Percentiles rank a stretch among this genome's conserved stretches.
phyloP scores from a whole-genome alignment of 1,140 invertebrate species.

The Ladona fulva region DNA sequence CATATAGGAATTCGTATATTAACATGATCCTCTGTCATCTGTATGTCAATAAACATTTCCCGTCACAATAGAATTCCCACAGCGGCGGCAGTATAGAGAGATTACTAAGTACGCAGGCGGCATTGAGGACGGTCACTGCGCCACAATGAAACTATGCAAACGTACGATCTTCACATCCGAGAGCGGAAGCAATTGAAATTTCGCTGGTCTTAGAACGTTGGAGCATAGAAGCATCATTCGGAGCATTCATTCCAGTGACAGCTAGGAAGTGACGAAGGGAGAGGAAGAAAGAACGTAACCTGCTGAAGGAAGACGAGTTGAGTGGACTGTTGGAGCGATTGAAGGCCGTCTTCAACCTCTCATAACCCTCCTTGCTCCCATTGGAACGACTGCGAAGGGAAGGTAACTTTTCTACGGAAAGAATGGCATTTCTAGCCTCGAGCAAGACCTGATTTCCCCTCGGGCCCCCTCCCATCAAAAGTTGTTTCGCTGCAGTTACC shows the following conservation, averaged over 20 bases:
- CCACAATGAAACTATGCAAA: not conserved
- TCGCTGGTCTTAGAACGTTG: not conserved
- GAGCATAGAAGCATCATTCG: not conserved
- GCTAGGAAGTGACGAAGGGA: not conserved
- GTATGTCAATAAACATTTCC: too few species aligned
- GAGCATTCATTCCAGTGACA: not conserved
- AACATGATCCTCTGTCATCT: too few species aligned
- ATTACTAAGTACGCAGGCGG: not conserved
- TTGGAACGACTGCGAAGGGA: not conserved
- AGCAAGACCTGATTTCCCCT: too few species aligned
- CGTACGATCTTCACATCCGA: too few species aligned
- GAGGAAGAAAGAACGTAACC: not conserved
- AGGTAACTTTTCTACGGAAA: too few species aligned
- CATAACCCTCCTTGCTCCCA: not conserved
- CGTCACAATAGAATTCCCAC: too few species aligned
- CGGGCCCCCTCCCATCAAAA: too few species aligned
- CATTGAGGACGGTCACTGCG: not conserved
- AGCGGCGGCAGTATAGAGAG: too few species aligned
- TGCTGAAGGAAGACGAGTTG: constrained; percentile 1
- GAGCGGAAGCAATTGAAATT: not conserved
- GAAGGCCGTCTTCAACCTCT: not conserved
- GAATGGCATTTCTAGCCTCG: too few species aligned
- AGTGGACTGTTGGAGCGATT: not conserved
- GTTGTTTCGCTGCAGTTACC: too few species aligned
- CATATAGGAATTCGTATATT: too few species aligned